Percentiles rank a stretch among this genome's conserved stretches.
phyloP scores from a whole-genome alignment of 1,140 invertebrate genomes.

The Samia ricini region DNA sequence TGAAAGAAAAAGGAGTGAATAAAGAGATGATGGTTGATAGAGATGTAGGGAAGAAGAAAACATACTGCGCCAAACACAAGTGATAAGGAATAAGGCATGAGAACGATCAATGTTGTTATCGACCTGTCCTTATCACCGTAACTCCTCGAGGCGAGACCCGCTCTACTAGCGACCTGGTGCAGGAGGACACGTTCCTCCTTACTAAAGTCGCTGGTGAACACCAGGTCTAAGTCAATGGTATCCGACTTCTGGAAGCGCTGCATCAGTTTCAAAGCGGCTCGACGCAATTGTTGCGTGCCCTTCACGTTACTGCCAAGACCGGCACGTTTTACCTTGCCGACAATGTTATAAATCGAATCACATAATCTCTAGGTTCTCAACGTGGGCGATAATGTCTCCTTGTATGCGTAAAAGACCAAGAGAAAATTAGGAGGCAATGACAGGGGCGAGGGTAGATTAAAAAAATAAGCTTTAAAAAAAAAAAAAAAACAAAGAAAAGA shows the following conservation, averaged over 20 bases:
- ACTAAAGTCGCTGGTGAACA: conserved; percentile 84
- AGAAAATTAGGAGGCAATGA: too few relatives aligned
- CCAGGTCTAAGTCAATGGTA: conserved; percentile 75
- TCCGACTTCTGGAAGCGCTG: conserved; percentile 73
- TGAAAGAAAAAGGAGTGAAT: too few relatives aligned
- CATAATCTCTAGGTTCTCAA: too few relatives aligned
- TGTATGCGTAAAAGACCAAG: background rate
- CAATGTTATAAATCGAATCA: too few relatives aligned
- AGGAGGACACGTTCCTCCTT: conserved; percentile 84
- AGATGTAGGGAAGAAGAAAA: too few relatives aligned
- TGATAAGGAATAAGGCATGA: background rate
- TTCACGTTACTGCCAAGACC: conserved; percentile 59
- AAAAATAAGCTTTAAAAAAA: too few relatives aligned
- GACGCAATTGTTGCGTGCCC: conserved; percentile 54
- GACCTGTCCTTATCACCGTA: conserved; percentile 71
- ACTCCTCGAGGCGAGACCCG: conserved; percentile 79
- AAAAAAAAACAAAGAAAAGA: too few relatives aligned
- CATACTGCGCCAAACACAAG: too few relatives aligned
- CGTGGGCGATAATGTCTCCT: background rate
- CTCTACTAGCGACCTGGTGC: conserved; percentile 76
- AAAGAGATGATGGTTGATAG: too few relatives aligned
- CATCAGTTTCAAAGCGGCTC: conserved; percentile 49
- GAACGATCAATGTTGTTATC: conserved; percentile 4
- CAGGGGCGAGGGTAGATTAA: too few relatives aligned
- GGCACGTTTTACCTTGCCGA: conserved; percentile 59